phyloP scores from a whole-genome alignment of 2,888 invertebrate genomes.

The Poecilobothrus nobilitatus region DNA sequence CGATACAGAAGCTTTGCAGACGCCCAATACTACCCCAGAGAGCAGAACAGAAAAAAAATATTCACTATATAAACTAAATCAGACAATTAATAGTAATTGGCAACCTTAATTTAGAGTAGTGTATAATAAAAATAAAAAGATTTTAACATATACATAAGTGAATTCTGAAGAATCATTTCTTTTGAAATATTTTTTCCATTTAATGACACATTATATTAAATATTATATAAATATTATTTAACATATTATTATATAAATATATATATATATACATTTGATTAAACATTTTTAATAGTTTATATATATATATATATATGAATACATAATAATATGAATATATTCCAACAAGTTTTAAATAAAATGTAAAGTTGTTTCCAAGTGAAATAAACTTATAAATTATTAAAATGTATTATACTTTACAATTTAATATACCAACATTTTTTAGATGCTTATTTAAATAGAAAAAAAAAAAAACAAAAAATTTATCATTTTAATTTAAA shows the following conservation, averaged over 20 bases:
- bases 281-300: neutral
- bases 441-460: neutral
- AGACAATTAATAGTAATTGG: too few species aligned
- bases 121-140: too few species aligned
- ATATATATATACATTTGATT: neutral
- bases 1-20: too few species aligned
- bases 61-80: too few species aligned
- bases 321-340: neutral
- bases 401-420: neutral
- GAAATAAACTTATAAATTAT: neutral
- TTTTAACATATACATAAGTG: too few species aligned
- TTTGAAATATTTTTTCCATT: too few species aligned
- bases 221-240: neutral
- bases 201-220: neutral
- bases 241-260: too few species aligned
- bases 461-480: neutral
- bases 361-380: neutral
- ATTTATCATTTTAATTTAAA: neutral
- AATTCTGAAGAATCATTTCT: too few species aligned
- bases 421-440: too few species aligned
- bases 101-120: too few species aligned
- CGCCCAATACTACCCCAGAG: too few species aligned
- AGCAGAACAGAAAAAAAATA: too few species aligned
- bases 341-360: neutral
- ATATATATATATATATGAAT: neutral